Evolutionary conservation across 2,113 vertebrate species (phyloP).

Genomic region (Forbesichthys papilliferus): DNA sequence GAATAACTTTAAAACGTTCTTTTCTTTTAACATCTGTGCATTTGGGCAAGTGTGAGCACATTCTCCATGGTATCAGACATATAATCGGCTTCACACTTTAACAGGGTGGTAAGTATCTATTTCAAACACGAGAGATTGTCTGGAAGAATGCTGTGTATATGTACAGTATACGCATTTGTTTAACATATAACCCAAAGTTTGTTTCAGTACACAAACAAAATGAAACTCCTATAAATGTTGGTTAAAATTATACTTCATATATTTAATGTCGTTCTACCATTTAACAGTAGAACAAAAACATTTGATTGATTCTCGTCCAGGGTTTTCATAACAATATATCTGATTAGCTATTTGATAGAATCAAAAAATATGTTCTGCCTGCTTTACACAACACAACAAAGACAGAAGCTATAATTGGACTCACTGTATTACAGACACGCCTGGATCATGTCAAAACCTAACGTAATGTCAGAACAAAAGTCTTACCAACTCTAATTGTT

Average conservation of each 20-base stretch:
- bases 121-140: not conserved
- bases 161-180: not conserved
- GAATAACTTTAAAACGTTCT: not conserved
- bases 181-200: not conserved
- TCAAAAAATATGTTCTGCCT: slow-evolving; percentile 4
- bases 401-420: not conserved
- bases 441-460: not conserved
- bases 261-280: too few species aligned
- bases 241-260: too few species aligned
- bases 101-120: slow-evolving; percentile 2
- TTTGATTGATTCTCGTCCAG: slow-evolving; percentile 5
- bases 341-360: not conserved
- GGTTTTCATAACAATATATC: not conserved
- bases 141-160: not conserved
- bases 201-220: not conserved
- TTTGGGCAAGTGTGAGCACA: not conserved
- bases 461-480: not conserved
- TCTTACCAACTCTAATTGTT: too few species aligned
- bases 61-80: not conserved
- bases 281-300: too few species aligned
- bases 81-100: slow-evolving; percentile 1
- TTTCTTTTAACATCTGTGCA: not conserved
- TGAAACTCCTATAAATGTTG: too few species aligned
- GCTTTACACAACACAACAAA: not conserved
- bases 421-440: too few species aligned